Evolutionary conservation across 2,888 invertebrate species (phyloP), one percentile per base, ranked within the genome.

Genomic region (Drosophila nigricruria): DNA sequence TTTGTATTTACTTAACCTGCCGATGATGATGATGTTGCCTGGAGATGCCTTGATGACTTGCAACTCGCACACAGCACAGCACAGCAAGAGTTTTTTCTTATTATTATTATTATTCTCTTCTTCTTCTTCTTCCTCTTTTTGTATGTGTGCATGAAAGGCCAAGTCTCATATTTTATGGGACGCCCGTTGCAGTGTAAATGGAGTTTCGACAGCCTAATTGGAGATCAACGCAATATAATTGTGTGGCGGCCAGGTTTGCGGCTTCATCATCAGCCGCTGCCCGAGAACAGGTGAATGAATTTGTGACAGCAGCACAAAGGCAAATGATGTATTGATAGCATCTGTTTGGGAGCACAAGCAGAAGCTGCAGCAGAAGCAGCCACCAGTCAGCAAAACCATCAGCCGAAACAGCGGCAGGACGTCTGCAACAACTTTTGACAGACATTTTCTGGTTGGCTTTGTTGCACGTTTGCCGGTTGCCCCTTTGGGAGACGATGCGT

Each of bases 161-260:
- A 77, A 62, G 70, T 70, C 75, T 73, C 71, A 79, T 81, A 64
- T 77, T 83, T 82, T 79, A 79, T 79, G 82, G 75, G 73, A 79
- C 77, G 83, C 77, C 81, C 72, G 83, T 73, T 83, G 83, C 84
- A 80, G 87, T 85, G 88, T 87, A 88, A 88, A 88, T 88, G 89
- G 87, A 88, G 87, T 85, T 89, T 89, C 89, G 88, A 89, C 88
- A 88, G 88, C 89, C 86, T 89, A 89, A 89, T 89, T 89, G 89
- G 84, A 82, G 86, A 89, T 89, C 88, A 86, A 82, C 84, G 81
- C 77, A 82, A 72, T 85, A 85, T 88, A 89, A 89, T 89, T 85
- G 83, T 87, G 77, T 81, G 88, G 50, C 71, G 88, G 50, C 71
- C 71, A 50, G 67, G 67, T 66, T 64, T 30, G 50, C 45, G 61